phyloP scores from a whole-genome alignment of 2,888 invertebrate genomes.

The Amiota communis region DNA sequence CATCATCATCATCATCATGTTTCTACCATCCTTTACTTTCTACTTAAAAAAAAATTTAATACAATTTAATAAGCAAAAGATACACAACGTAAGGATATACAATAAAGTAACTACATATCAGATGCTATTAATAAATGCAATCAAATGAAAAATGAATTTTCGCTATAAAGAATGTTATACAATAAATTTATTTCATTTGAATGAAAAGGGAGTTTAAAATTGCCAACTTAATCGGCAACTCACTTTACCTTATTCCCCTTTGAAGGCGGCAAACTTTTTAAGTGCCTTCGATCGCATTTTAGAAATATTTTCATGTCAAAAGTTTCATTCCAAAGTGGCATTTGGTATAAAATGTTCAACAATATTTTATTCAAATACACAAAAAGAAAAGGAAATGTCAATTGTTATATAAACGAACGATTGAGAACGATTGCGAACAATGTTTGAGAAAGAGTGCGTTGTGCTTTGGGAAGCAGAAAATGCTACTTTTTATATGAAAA shows the following conservation, averaged over 20 bases:
- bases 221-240: not conserved
- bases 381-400: conserved; percentile 10
- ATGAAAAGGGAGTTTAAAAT: not conserved
- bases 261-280: conserved; percentile 21
- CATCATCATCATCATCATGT: not conserved
- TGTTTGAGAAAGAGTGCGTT: not conserved
- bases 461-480: conserved; percentile 8
- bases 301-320: conserved; percentile 3
- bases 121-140: too few species aligned
- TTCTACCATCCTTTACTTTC: not conserved
- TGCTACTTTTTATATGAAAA: conserved; percentile 12
- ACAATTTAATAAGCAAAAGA: too few species aligned
- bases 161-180: too few species aligned
- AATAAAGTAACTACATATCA: too few species aligned
- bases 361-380: conserved; percentile 5
- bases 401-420: conserved; percentile 9
- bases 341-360: conserved; percentile 14
- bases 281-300: conserved; percentile 22
- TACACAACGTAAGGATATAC: too few species aligned
- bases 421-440: too few species aligned
- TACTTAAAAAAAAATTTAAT: not conserved
- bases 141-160: too few species aligned
- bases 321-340: conserved; percentile 21
- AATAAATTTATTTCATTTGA: not conserved
- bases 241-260: not conserved